Evolutionary conservation across 2,888 invertebrate genomes (phyloP), one percentile per base, ranked within the genome.

Genomic region (Willowsia nigromaculata): DNA sequence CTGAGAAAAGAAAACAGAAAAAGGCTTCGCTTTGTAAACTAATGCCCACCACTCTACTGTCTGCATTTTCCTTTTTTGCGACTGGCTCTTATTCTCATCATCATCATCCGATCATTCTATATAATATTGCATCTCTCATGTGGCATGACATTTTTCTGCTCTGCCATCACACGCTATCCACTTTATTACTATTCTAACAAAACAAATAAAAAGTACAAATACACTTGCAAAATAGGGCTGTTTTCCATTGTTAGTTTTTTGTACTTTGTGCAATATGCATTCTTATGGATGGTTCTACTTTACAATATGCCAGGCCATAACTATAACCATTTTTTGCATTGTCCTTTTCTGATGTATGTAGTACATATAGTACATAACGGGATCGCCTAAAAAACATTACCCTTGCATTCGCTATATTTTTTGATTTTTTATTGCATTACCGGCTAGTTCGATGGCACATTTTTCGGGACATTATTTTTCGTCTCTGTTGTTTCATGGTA

Each of bases 281-380:
- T 50, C 50, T 50, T 15, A 59, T 25, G 11, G 25, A 6, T 59
- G 18, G 25, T 4, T 33, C 30, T n/a, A 22, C 22, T 6, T 37
- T 6, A 37, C 53, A n/a, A 18, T 53, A 18, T 53, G 18, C 18
- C 53, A 53, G 6, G 27, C 40, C 37, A 68, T 68, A 68, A 68
- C 37, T 71, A 43, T 71, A 71, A 71, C 43, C 40, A 71, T 71
- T 25, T 71, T 40, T 71, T 43, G 71, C 43, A 71, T 43, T 71
- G 71, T 71, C 43, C 27, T 71, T 71, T n/a, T 43, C 9, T 43
- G 40, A 6, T 6, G 25, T 18, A 25, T 65, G 22, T 13, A 43
- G 40, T 43, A 43, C n/a, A n/a, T n/a, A n/a, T n/a, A n/a, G n/a
- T n/a, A n/a, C n/a, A 25, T 71, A 71, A 71, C 71, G 71, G 71